Percentiles rank a stretch among this genome's conserved stretches.
Conservation (phyloP, 1,140 invertebrate genomes). For the Calliphora vicina region DNA sequence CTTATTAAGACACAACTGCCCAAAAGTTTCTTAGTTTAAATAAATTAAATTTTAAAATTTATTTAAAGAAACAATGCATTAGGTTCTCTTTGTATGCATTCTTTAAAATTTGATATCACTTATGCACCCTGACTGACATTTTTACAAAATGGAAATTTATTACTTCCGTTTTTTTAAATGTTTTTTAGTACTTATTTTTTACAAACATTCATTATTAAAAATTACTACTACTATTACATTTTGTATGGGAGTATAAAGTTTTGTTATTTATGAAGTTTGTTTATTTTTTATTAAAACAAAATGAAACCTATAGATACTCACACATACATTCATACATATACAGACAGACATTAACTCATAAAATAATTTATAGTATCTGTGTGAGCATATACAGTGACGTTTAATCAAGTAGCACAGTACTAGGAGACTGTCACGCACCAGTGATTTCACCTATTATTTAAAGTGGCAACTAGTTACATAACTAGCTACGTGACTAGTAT, state of each 20-base stretch:
- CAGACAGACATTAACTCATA: neutral
- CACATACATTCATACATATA: neutral
- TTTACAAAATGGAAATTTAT: neutral
- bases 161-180: neutral
- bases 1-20: no score
- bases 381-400: neutral
- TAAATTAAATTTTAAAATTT: no score
- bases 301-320: neutral
- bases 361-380: neutral
- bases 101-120: neutral
- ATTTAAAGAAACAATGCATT: no score
- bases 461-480: no score
- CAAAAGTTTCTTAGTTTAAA: no score
- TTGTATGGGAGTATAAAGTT: neutral
- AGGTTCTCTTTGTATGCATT: neutral
- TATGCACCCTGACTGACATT: neutral
- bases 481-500: no score
- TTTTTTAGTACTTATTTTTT: neutral
- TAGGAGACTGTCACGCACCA: no score
- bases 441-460: no score
- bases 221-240: neutral
- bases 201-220: neutral
- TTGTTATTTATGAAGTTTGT: constrained; percentile 7
- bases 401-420: neutral
- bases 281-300: neutral